phyloP scores from a whole-genome alignment of 1,140 invertebrate species.

The Globodera ellingtonae region DNA sequence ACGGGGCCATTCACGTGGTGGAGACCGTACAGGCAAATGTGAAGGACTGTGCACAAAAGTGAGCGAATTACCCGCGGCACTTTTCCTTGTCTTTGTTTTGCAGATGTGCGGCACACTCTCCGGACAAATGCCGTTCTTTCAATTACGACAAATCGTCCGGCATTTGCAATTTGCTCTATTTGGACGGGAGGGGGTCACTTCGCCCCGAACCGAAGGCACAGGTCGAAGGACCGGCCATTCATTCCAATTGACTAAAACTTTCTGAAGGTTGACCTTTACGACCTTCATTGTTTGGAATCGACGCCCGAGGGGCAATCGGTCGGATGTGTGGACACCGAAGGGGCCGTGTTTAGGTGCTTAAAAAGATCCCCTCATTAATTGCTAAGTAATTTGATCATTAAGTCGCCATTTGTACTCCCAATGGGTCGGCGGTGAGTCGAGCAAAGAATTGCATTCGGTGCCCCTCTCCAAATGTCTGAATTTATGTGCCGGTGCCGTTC shows the following conservation, averaged over 20 bases:
- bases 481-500: constrained; percentile 42
- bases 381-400: background rate
- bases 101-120: constrained; percentile 52
- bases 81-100: background rate
- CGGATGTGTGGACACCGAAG: constrained; percentile 27
- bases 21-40: constrained; percentile 39
- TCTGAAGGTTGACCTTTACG: constrained; percentile 54
- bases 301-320: constrained; percentile 22
- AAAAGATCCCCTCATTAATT: background rate
- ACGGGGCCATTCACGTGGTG: constrained; percentile 59
- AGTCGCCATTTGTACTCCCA: constrained; percentile 60
- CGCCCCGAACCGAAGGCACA: constrained; percentile 56
- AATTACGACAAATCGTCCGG: constrained; percentile 60
- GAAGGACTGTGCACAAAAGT: constrained; percentile 25
- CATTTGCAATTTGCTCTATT: constrained; percentile 61
- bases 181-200: constrained; percentile 61
- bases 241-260: background rate
- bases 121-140: constrained; percentile 64
- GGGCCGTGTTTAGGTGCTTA: constrained; percentile 30
- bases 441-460: constrained; percentile 49
- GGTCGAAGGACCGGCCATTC: background rate
- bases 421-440: constrained; percentile 46
- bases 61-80: background rate
- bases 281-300: constrained; percentile 57
- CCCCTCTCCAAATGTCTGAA: constrained; percentile 58